Percentiles rank a stretch among this genome's conserved stretches.
Conservation (phyloP, 2,888 invertebrate genomes). For the Rhagophthalmus giganteus region DNA sequence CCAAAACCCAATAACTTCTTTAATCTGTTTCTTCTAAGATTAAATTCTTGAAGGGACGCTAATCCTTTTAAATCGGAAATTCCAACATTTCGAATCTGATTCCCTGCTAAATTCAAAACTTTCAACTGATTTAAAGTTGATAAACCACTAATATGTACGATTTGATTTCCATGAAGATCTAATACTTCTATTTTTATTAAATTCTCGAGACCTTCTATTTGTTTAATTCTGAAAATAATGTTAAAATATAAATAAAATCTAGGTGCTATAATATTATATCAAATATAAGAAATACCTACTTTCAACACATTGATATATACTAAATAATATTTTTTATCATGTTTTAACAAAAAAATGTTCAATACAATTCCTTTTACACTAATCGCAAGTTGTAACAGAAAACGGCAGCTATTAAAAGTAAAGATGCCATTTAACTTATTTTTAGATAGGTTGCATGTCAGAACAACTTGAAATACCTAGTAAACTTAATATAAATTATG, state of each 20-base stretch:
- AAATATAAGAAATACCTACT: too few relatives aligned
- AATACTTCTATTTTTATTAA: conserved; percentile 82
- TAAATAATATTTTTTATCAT: too few relatives aligned
- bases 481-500: conserved; percentile 8
- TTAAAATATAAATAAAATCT: too few relatives aligned
- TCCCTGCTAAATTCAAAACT: conserved; percentile 91
- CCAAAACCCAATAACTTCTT: conserved; percentile 80
- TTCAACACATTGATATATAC: too few relatives aligned
- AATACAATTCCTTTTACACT: too few relatives aligned
- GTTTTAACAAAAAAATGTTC: too few relatives aligned
- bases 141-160: conserved; percentile 70
- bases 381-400: too few relatives aligned
- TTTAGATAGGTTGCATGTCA: conserved; percentile 16
- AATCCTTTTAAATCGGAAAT: conserved; percentile 78
- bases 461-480: conserved; percentile 10
- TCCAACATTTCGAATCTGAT: conserved; percentile 79
- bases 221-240: conserved; percentile 70
- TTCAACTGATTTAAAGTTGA: conserved; percentile 74
- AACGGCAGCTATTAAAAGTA: too few relatives aligned
- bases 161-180: conserved; percentile 92
- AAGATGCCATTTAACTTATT: too few relatives aligned
- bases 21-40: conserved; percentile 83
- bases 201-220: conserved; percentile 74
- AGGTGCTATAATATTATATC: too few relatives aligned
- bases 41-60: conserved; percentile 78